Base-by-base conservation (phyloP, 2,113 vertebrate species). In the Paradoxurus hermaphroditus region DNA sequence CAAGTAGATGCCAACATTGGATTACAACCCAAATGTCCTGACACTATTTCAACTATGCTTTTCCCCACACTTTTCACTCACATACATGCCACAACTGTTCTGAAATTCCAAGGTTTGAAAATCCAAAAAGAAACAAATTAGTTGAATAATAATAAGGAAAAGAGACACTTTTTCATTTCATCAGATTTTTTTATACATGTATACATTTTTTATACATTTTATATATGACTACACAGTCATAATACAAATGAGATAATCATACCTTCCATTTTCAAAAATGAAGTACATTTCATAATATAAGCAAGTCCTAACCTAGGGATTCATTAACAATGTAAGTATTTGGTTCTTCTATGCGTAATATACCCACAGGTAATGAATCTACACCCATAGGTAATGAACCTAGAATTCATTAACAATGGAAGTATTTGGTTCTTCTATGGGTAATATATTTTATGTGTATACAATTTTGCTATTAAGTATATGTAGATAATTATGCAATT, bases 71-170 rank as follows among this genome's bases (percentile, higher is more conserved):
- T 68, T 86, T 82, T 62, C 34, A 29, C 59, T 53, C n/a, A 65
- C 14, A 16, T 23, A 65, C 25, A 53, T 56, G 16, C 16, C 21
- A 65, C 4, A 18, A 29, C 8, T 93, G 18, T 49, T 56, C n/a
- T 84, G 67, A 90, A 90, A 90, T 95, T 90, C 29, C 31, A 83
- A 39, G 15, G 1, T 92, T 53, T 78, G 14, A 86, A 95, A 95
- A 65, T 49, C 46, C 53, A 72, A 15, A 27, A 34, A 88, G 16
- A 65, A 88, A 29, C 12, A 56, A 70, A 84, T 96, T 72, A 49
- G 3, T 56, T 85, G 73, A 25, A 36, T 79, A 75, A 75, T 72
- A 62, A 44, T 78, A 63, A 90, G 62, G 13, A 59, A 68, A 2
- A 27, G 81, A 65, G 39, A 62, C 25, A 49, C 4, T 72, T 56